phyloP scores from a whole-genome alignment of 2,797 vertebrate species.

The Rousettus madagascariensis region DNA sequence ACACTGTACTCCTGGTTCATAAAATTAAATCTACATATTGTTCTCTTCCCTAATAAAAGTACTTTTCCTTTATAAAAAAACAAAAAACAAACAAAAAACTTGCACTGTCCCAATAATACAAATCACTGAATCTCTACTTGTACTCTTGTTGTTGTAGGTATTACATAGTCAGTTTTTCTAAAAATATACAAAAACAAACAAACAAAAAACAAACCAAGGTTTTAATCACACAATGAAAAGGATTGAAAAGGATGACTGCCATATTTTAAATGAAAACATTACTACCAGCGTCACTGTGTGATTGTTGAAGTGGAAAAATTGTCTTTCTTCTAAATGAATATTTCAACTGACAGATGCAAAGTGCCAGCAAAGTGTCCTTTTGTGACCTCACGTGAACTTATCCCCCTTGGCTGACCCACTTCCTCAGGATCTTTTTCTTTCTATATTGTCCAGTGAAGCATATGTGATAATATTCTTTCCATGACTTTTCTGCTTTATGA shows the following conservation, averaged over 20 bases:
- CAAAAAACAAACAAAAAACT: neutral
- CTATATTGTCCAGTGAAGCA: neutral
- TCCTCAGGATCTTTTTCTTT: neutral
- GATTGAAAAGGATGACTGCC: neutral
- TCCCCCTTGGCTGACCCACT: neutral
- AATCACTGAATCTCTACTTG: neutral
- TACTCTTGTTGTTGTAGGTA: neutral
- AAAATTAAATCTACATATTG: neutral
- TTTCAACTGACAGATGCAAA: neutral
- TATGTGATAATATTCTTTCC: neutral
- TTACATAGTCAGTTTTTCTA: neutral
- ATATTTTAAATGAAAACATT: neutral
- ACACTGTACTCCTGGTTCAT: neutral
- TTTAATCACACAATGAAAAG: neutral
- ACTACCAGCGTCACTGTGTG: neutral
- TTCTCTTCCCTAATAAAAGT: neutral
- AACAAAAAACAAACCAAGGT: neutral
- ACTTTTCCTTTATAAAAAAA: neutral
- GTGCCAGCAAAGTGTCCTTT: neutral
- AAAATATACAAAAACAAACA: neutral
- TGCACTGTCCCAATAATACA: neutral
- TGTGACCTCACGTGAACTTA: neutral
- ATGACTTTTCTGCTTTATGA: neutral
- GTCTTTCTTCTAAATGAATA: neutral
- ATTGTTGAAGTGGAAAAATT: neutral